Evolutionary conservation across 1,140 invertebrate species (phyloP), one percentile per base, ranked within the genome.

Genomic region (Pseudomyrmex dendroicus): DNA sequence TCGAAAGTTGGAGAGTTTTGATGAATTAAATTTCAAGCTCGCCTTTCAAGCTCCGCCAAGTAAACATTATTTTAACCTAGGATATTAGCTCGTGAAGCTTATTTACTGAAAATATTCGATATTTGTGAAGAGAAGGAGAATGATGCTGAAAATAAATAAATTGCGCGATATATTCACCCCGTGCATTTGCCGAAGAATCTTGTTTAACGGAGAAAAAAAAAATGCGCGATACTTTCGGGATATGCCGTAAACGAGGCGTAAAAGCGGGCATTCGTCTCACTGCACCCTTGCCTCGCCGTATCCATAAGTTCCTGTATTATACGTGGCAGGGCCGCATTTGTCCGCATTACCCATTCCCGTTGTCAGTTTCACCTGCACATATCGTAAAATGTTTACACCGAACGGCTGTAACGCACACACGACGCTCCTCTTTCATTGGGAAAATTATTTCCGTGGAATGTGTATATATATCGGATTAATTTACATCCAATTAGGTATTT

Each of bases 301-400:
- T 57, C 76, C 76, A 70, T 72, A 70, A 80, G 76, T 80, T 80
- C 44, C 20, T 50, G 56, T 35, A 80, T 80, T 80, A 80, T 35
- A 80, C 66, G 20, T 35, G 76, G 12, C 76, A 70, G 76, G 35
- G 35, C 0, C 44, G 76, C 66, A 72, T 78, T 78, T 70, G 76
- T 70, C 12, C 76, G 64, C 54, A 78, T 80, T 80, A 80, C 54
- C 59, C 66, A 35, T 48, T n/a, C 54, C 8, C 44, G n/a, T 4
- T 50, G 54, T 72, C 52, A 48, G 76, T 61, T 17, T 59, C 20
- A 20, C 13, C 35, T 12, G 48, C 25, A 57, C 64, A 10, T 66
- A 46, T 72, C 8, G 54, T 50, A 25, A 80, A 72, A 80, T 50
- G 50, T 70, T 72, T 57, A 59, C 3, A 35, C 20, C 15, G 35